Evolutionary conservation across 2,113 vertebrate species (phyloP).

Genomic region (Thomomys bottae): DNA sequence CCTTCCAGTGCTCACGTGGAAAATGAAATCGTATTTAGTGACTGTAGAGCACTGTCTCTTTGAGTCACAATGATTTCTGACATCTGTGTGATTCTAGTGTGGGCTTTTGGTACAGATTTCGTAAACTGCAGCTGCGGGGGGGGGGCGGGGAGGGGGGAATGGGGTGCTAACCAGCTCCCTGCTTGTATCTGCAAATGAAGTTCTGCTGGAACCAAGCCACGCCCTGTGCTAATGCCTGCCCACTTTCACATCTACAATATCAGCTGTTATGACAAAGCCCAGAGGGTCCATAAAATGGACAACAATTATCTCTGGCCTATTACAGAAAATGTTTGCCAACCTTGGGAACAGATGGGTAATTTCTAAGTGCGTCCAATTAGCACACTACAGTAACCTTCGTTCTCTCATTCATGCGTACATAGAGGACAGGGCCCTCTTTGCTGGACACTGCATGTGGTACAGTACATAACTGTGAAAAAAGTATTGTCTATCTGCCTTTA

Average conservation of each 20-base stretch:
- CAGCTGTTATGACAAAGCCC: neutral
- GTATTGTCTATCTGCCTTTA: neutral
- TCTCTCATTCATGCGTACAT: neutral
- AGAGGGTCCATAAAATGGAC: neutral
- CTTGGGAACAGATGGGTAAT: neutral
- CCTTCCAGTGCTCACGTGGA: neutral
- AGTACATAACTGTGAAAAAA: neutral
- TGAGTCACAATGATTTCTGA: neutral
- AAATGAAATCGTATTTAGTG: neutral
- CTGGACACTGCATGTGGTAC: neutral
- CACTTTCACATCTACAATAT: neutral
- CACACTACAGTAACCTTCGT: neutral
- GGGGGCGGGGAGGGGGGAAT: no score
- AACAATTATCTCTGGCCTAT: neutral
- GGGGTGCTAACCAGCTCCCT: neutral
- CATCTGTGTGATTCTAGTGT: neutral
- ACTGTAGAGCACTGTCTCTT: rapidly evolving
- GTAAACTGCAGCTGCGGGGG: no score
- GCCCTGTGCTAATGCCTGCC: neutral
- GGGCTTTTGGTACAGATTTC: neutral
- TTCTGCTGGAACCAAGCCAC: neutral
- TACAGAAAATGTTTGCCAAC: neutral
- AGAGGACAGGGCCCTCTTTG: neutral
- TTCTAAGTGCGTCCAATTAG: neutral
- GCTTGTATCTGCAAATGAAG: neutral